Evolutionary conservation across 2,797 vertebrate species (phyloP).

Genomic region (Leptatherina wallacei): DNA sequence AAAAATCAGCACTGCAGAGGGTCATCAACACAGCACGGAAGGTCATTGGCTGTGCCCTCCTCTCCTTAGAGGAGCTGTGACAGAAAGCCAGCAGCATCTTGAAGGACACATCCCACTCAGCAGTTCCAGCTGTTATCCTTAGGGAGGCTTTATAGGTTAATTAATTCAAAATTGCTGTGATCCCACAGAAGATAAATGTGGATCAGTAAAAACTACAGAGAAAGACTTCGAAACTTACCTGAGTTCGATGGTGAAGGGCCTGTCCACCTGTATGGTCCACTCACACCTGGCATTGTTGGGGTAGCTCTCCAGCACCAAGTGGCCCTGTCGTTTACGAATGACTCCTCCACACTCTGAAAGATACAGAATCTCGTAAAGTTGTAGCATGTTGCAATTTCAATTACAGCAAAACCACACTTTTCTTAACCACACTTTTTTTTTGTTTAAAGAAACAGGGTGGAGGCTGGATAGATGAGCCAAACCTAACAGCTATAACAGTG

Average conservation of each 20-base stretch:
- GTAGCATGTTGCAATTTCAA: not conserved
- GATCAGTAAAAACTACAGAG: not conserved
- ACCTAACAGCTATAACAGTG: not conserved
- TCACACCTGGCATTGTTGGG: constrained; percentile 95
- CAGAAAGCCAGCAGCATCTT: not conserved
- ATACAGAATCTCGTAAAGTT: constrained; percentile 28
- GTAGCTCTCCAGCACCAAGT: constrained; percentile 95
- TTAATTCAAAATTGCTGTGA: not conserved
- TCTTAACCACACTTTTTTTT: not conserved
- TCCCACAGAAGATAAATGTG: not conserved
- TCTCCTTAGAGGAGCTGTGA: not conserved
- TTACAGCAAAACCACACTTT: constrained; percentile 3
- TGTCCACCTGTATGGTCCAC: constrained; percentile 92
- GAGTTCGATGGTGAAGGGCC: constrained; percentile 90
- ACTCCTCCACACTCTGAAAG: constrained; percentile 91
- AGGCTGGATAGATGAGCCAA: not conserved
- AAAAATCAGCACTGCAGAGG: not conserved
- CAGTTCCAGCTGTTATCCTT: not conserved
- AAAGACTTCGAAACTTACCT: constrained; percentile 78
- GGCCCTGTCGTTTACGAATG: constrained; percentile 88
- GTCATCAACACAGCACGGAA: not conserved
- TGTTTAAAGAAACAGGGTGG: not conserved
- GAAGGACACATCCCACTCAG: not conserved
- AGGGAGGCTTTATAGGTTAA: too few relatives aligned
- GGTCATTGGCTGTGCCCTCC: not conserved